Evolutionary conservation across 2,888 invertebrate species (phyloP).

Genomic region (Sympetrum striolatum): DNA sequence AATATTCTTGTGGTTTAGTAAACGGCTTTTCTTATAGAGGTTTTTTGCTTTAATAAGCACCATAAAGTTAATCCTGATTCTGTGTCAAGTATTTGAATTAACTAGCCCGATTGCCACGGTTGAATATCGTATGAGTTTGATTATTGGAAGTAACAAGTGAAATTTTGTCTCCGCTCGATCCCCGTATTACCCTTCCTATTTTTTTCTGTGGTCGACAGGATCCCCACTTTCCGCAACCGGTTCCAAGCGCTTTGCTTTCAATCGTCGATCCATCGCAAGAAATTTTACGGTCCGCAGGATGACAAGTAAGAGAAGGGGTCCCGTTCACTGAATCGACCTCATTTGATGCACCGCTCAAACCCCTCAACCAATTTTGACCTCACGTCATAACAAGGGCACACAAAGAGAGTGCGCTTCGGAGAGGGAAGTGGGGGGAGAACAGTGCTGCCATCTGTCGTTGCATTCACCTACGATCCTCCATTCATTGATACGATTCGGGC

Average conservation of each 20-base stretch:
- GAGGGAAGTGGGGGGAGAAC: not conserved
- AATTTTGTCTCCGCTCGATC: not conserved
- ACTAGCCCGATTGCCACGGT: no score
- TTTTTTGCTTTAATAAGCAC: no score
- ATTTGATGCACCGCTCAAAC: slow-evolving; percentile 25
- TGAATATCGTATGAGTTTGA: no score
- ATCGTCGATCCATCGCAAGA: not conserved
- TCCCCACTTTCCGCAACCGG: not conserved
- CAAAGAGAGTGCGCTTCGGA: not conserved
- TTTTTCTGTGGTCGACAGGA: not conserved
- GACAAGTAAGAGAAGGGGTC: not conserved
- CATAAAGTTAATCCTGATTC: no score
- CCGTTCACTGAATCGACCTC: slow-evolving; percentile 3
- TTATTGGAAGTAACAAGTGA: no score
- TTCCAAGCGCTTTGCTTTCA: not conserved
- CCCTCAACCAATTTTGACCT: not conserved
- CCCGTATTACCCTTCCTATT: not conserved
- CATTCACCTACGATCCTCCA: no score
- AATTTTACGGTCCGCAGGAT: not conserved
- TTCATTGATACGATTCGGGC: no score
- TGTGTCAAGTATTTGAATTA: no score
- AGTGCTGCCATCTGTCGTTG: not conserved
- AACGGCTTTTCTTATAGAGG: no score
- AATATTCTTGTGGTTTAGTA: no score
- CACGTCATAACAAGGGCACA: not conserved